These are phyloP conservation scores for Saccopteryx bilineata DNA, from an alignment of 2,113 vertebrate species.

Conservation along the genomic window DNA sequence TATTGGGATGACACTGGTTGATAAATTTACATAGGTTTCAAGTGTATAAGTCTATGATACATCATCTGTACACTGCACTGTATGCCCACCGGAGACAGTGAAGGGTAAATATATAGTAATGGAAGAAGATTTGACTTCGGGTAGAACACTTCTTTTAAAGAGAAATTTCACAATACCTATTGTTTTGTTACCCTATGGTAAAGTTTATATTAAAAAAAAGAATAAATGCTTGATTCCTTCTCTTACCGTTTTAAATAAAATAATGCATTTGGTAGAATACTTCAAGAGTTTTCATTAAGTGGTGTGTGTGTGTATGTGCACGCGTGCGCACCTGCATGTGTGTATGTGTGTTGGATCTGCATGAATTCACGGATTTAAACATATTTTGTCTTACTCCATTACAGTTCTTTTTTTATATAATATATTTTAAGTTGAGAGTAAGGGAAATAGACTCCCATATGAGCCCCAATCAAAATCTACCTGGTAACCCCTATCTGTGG, in stretches of 20 bases:
- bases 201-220: not conserved
- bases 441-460: too few relatives aligned
- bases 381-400: not conserved
- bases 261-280: not conserved
- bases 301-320: not conserved
- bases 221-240: not conserved
- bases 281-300: not conserved
- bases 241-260: not conserved
- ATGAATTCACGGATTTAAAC: constrained; percentile 20
- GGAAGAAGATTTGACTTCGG: not conserved
- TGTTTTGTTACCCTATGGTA: not conserved
- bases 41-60: not conserved
- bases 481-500: too few relatives aligned
- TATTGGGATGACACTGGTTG: not conserved
- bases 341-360: not conserved
- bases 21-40: not conserved
- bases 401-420: not conserved
- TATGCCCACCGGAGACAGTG: not conserved
- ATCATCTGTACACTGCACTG: not conserved
- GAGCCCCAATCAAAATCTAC: too few relatives aligned
- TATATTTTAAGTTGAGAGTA: too few relatives aligned
- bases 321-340: not conserved
- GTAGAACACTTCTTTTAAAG: not conserved
- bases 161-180: constrained; percentile 12
- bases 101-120: not conserved